phyloP scores from a whole-genome alignment of 2,888 invertebrate genomes.

The Yponomeuta malinellus region DNA sequence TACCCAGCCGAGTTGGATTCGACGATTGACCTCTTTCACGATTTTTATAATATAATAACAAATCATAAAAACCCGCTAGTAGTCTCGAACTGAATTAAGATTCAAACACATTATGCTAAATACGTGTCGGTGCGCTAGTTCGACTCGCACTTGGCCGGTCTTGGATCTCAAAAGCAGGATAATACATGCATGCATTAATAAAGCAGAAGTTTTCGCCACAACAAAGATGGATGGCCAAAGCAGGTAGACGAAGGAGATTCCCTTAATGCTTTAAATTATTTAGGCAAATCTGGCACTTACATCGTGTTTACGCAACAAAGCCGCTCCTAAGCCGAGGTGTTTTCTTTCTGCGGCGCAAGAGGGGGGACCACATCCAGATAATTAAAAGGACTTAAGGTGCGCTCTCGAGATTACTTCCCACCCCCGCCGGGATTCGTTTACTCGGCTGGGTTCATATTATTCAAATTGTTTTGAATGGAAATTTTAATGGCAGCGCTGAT shows the following conservation, averaged over 20 bases:
- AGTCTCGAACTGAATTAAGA: too few relatives aligned
- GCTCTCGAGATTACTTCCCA: constrained; percentile 36
- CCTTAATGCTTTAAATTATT: constrained; percentile 21
- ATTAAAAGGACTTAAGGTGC: constrained; percentile 55
- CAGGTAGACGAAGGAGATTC: constrained; percentile 5
- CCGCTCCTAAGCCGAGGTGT: constrained; percentile 30
- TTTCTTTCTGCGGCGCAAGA: constrained; percentile 47
- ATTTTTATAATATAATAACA: too few relatives aligned
- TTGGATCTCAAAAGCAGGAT: too few relatives aligned
- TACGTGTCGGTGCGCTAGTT: too few relatives aligned
- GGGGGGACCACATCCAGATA: constrained; percentile 34
- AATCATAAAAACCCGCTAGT: too few relatives aligned
- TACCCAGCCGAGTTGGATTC: too few relatives aligned
- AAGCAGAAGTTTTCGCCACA: not conserved
- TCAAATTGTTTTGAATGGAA: constrained; percentile 69
- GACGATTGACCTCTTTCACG: too few relatives aligned
- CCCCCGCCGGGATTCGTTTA: constrained; percentile 9
- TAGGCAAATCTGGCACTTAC: constrained; percentile 25
- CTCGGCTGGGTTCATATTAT: constrained; percentile 29
- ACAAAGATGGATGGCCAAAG: not conserved
- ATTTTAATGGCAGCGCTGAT: constrained; percentile 58
- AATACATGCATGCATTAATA: not conserved
- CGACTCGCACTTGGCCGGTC: too few relatives aligned
- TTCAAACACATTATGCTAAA: too few relatives aligned
- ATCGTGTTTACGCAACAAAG: constrained; percentile 21